These are phyloP conservation scores for Lasius platythorax DNA, from an alignment of 2,888 invertebrate species.

Conservation along the genomic window DNA sequence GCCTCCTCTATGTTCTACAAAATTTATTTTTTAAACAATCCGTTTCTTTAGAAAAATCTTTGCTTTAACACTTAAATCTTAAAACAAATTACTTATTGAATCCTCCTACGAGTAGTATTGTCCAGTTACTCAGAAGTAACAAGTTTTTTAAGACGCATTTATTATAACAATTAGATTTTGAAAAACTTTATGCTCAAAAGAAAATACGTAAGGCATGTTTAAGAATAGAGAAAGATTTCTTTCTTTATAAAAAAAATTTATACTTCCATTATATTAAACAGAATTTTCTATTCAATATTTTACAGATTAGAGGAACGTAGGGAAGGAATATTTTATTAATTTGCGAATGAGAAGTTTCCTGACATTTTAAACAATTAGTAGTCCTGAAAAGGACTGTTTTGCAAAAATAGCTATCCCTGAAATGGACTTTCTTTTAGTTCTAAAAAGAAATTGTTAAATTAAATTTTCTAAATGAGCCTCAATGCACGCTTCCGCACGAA, in stretches of 20 bases:
- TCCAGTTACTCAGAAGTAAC: too few species aligned
- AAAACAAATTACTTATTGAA: too few species aligned
- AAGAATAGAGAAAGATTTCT: not conserved
- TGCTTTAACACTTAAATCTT: too few species aligned
- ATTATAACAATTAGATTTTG: not conserved
- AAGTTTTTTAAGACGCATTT: not conserved
- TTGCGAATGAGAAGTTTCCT: not conserved
- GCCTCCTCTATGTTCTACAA: too few species aligned
- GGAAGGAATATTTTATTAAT: not conserved
- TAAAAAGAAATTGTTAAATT: not conserved
- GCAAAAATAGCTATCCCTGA: not conserved
- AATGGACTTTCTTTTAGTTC: not conserved
- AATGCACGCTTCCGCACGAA: not conserved
- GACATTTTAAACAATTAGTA: not conserved
- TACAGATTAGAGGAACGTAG: too few species aligned
- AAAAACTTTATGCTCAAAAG: not conserved
- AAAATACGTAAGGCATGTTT: not conserved
- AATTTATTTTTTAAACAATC: too few species aligned
- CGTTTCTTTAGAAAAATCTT: too few species aligned
- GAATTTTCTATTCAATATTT: too few species aligned
- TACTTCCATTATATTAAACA: too few species aligned
- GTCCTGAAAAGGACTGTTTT: not conserved
- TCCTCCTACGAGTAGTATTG: too few species aligned
- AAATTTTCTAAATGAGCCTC: slow-evolving; percentile 2
- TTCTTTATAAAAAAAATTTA: too few species aligned